Evolutionary conservation across 2,113 vertebrate genomes (phyloP), one percentile per base, ranked within the genome.

Genomic region (Oreotrochilus melanogaster): DNA sequence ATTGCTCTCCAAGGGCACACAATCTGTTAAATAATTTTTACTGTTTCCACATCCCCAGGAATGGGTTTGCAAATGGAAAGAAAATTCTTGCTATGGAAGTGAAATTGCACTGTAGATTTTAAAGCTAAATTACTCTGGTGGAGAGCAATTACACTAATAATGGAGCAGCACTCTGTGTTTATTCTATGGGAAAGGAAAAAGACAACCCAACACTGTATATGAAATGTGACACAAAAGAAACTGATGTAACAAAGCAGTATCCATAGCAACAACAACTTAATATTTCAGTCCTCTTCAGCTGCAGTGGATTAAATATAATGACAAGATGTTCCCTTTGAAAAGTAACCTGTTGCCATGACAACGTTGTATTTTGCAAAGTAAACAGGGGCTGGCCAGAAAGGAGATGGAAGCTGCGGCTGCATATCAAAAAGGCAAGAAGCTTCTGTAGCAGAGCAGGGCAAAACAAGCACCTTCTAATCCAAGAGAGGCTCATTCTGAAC

Each of bases 271-370:
- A 98, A 98, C 98, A 99, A 99, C 99, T 99, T 99, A 99, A 99
- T 99, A 99, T 99, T 99, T 99, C 98, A 97, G 98, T 97, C 98
- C 98, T 99, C 99, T 98, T 99, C 99, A 99, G 99, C 99, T 99
- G 99, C 99, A 99, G 98, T 97, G 99, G 99, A 99, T 99, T 99
- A 99, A 99, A 99, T 99, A 99, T 99, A 99, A 99, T 99, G 99
- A 99, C 99, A 99, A 99, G 99, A 99, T 99, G 98, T 99, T 99
- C 99, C 98, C 98, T 99, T 99, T 98, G 98, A 99, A 99, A 99
- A 99, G 98, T 98, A 97, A 98, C 98, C 97, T 90, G 99, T 98
- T 99, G 98, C 99, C 98, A 99, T 98, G 98, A 98, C 98, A 99
- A 99, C 98, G 43, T 97, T 97, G 96, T 98, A 97, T 93, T 95